Conservation (phyloP, 2,888 invertebrate species). For the Agrochola circellaris region DNA sequence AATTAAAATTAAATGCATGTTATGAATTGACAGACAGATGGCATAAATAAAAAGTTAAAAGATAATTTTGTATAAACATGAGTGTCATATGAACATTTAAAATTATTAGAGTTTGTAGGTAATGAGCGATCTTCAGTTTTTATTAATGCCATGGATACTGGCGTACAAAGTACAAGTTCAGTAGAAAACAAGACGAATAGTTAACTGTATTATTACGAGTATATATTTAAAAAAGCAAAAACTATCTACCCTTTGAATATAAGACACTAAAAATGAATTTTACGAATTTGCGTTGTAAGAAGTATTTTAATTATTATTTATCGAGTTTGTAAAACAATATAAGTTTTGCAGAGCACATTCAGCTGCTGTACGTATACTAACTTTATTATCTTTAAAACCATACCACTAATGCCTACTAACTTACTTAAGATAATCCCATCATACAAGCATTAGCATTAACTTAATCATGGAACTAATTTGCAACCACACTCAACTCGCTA, state of each 20-base stretch:
- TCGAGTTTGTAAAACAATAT: neutral
- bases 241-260: neutral
- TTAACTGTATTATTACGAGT: neutral
- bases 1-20: neutral
- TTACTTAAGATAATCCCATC: constrained; percentile 3
- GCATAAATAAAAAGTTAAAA: neutral
- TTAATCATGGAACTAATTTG: constrained; percentile 19
- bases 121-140: neutral
- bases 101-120: neutral
- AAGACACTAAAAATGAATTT: neutral
- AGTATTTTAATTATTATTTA: neutral
- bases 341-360: neutral
- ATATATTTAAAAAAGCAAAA: neutral
- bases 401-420: neutral
- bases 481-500: constrained; percentile 8
- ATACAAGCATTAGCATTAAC: constrained; percentile 13
- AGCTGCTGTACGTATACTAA: neutral
- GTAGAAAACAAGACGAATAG: neutral
- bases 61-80: neutral
- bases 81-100: neutral
- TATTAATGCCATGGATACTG: too few relatives aligned
- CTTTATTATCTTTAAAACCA: neutral
- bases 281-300: too few relatives aligned
- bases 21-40: neutral
- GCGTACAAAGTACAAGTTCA: neutral